Base-by-base conservation (phyloP, 2,797 vertebrate genomes). In the Premnoplex brunnescens region DNA sequence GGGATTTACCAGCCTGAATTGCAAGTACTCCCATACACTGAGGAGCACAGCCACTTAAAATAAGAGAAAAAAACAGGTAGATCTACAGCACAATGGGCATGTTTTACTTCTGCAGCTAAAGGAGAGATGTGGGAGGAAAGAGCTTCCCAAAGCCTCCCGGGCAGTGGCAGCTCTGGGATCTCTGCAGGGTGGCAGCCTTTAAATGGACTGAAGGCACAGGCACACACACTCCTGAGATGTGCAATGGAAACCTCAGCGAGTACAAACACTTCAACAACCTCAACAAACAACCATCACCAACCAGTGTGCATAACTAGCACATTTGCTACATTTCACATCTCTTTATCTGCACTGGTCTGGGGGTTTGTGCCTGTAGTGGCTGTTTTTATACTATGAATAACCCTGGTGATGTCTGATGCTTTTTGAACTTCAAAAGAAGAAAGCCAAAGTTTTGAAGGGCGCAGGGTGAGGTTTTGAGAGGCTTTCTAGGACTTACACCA, bases 1-100 rank as follows among this genome's bases (percentile, higher is more conserved):
- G 58, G 10, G 46, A 66, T 49, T 51, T 62, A 55, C 37, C 86
- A 55, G 72, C 5, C 2, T 1, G 37, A 55, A 51, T 2, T 39
- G 23, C 12, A 64, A 21, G 21, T 9, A 11, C 21, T 59, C 23
- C 28, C 17, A 0, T 8, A 62, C 22, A 0, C 2, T 18, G 26
- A 14, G 9, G 28, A 54, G 36, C 12, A 55, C 0, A 13, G 44
- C 86, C 11, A 24, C 26, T 34, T 39, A 48, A 2, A 8, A 2
- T 12, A 24, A n/a, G 12, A 46, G 23, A 26, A 44, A 55, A n/a
- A 59, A 34, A 3, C 32, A 34, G 28, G 34, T 0, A 3, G 49
- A n/a, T 43, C 1, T 0, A 9, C n/a, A 58, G 23, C 7, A 72
- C 26, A 76, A 87, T 7, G 9, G 8, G 21, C 7, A 34, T 24